Base-by-base conservation (phyloP, 2,888 invertebrate species). In the Lasiommata megera region DNA sequence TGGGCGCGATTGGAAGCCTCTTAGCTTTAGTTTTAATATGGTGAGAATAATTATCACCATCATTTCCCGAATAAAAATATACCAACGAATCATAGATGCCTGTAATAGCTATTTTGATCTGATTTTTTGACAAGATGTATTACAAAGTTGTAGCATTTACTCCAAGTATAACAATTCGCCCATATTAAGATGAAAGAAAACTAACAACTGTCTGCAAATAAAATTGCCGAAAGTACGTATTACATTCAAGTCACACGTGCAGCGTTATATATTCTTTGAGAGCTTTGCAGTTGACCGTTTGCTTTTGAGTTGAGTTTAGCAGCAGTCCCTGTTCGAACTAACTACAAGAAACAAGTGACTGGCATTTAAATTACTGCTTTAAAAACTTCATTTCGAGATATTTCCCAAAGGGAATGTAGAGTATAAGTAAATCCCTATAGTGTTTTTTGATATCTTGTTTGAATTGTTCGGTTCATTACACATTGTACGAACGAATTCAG, bases 301-400 rank as follows among this genome's bases (percentile, higher is more conserved):
- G 61, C 64, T 62, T 67, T 57, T 61, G 61, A 53, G 53, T 53
- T 53, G 18, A 43, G 43, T 53, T 36, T 44, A 53, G 43, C 54
- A 51, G 54, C 61, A 61, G 58, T 67, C 61, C 61, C 62, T 50
- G 53, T 62, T 61, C 61, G 60, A 65, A 64, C 62, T 63, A 63
- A 64, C 60, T 62, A 43, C 43, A 44, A 44, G 57, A 63, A 64
- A 60, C 61, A 58, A 69, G 63, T 66, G 69, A 63, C 67, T 67
- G 56, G 67, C 70, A 66, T 70, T 69, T 70, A 65, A 69, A 68
- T 64, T 67, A 69, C 61, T 64, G 58, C 58, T 63, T 41, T 46
- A 29, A 31, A 29, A 52, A 52, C 40, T 52, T 64, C 61, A 65
- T 59, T 63, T 34, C 61, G 57, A 64, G 62, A 56, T 57, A 58